Evolutionary conservation across 1,140 invertebrate species (phyloP).

Genomic region (Heliothis subflexa): DNA sequence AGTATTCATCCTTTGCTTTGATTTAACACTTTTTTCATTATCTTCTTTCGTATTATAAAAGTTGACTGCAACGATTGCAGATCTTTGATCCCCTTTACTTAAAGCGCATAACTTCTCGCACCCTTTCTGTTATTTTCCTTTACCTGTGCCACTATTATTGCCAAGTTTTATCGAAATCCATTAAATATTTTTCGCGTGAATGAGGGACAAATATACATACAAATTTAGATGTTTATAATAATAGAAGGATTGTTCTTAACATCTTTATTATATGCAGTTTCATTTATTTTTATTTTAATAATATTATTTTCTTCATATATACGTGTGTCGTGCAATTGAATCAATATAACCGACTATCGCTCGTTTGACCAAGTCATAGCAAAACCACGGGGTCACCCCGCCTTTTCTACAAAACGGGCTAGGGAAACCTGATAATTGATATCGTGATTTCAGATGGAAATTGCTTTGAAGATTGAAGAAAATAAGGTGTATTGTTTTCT

Average conservation of each 20-base stretch:
- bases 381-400: background rate
- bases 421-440: slow-evolving; percentile 11
- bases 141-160: too few relatives aligned
- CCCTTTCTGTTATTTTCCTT: too few relatives aligned
- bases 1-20: background rate
- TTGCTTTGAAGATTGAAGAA: slow-evolving; percentile 9
- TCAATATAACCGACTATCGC: background rate
- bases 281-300: background rate
- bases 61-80: background rate
- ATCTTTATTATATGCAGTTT: too few relatives aligned
- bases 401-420: background rate
- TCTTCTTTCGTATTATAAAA: background rate
- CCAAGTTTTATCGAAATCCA: too few relatives aligned
- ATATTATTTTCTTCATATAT: background rate
- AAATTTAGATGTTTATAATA: too few relatives aligned
- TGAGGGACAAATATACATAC: too few relatives aligned
- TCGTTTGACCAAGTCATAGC: background rate
- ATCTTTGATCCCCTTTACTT: too few relatives aligned
- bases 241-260: too few relatives aligned
- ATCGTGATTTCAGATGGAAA: slow-evolving; percentile 3
- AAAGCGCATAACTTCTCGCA: too few relatives aligned
- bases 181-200: too few relatives aligned
- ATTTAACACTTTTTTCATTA: background rate
- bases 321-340: background rate
- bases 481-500: slow-evolving; percentile 4